A percentile compares a stretch with the other conserved stretches of the same genome.
Conservation (phyloP, 2,888 invertebrate species). For the Chymomyza fuscimana region DNA sequence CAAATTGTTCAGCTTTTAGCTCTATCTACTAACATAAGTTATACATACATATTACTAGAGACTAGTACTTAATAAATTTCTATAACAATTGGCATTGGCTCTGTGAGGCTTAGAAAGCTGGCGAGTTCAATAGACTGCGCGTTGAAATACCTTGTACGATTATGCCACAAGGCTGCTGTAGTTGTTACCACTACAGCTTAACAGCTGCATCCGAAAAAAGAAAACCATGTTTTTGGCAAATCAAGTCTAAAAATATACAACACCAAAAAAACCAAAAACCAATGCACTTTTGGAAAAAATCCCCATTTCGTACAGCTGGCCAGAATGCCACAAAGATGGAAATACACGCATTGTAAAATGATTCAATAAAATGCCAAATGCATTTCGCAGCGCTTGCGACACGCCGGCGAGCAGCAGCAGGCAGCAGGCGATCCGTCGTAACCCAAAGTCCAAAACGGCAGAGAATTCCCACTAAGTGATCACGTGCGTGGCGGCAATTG, state of each 20-base stretch:
- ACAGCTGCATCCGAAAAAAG: constrained; percentile 12
- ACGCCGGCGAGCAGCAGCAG: not conserved
- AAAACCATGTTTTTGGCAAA: constrained; percentile 29
- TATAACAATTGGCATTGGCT: constrained; percentile 7
- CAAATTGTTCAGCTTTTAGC: not conserved
- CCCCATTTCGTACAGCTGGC: constrained; percentile 20
- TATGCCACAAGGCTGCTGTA: not conserved
- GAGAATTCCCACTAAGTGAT: constrained; percentile 31
- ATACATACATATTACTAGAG: not conserved
- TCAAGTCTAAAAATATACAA: constrained; percentile 13
- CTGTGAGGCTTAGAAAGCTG: constrained; percentile 2
- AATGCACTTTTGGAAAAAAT: constrained; percentile 12
- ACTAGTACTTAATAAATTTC: not conserved
- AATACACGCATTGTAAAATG: not conserved
- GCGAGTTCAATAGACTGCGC: constrained; percentile 10
- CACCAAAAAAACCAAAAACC: not conserved
- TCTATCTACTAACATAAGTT: not conserved
- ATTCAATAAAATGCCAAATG: constrained; percentile 38
- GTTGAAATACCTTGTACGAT: not conserved
- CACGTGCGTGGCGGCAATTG: constrained; percentile 38
- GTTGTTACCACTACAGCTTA: not conserved
- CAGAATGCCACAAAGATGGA: not conserved
- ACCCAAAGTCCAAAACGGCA: constrained; percentile 10
- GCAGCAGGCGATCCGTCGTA: not conserved
- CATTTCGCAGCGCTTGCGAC: constrained; percentile 21